Conservation (phyloP, 2,113 vertebrate species). For the Athene cunicularia region DNA sequence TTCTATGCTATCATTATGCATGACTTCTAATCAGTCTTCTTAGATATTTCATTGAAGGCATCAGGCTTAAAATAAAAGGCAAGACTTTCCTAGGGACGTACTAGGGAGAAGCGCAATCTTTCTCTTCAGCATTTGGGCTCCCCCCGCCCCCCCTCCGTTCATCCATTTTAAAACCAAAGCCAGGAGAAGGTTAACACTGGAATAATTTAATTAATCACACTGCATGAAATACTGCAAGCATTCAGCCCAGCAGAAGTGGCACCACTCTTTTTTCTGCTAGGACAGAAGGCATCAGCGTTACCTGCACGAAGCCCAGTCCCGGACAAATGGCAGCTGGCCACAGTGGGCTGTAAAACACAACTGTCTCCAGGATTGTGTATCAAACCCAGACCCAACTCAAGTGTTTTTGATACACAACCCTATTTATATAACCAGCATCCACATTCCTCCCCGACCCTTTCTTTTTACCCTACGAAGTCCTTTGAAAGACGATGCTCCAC, state of each 20-base stretch:
- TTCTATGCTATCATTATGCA: constrained; percentile 44
- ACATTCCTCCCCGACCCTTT: not conserved
- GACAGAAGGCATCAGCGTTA: not conserved
- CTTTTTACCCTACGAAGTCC: not conserved
- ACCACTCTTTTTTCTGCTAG: not conserved
- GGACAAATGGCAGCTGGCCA: not conserved
- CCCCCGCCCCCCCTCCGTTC: not conserved
- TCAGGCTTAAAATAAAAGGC: constrained; percentile 56
- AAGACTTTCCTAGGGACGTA: constrained; percentile 41
- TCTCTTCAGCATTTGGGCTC: not conserved
- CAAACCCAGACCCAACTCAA: not conserved
- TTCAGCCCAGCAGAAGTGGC: constrained; percentile 46
- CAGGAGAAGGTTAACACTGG: constrained; percentile 53
- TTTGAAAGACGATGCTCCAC: not conserved
- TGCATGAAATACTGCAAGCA: constrained; percentile 36
- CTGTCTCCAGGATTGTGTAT: not conserved
- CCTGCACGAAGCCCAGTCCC: not conserved
- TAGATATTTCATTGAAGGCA: constrained; percentile 42
- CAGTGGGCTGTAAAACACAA: not conserved
- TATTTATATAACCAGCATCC: not conserved
- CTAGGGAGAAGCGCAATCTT: not conserved
- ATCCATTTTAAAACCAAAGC: constrained; percentile 64
- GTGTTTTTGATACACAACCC: not conserved
- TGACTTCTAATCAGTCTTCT: constrained; percentile 43
- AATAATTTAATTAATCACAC: constrained; percentile 62